phyloP scores from a whole-genome alignment of 2,113 vertebrate species.

The Peucedramus taeniatus region DNA sequence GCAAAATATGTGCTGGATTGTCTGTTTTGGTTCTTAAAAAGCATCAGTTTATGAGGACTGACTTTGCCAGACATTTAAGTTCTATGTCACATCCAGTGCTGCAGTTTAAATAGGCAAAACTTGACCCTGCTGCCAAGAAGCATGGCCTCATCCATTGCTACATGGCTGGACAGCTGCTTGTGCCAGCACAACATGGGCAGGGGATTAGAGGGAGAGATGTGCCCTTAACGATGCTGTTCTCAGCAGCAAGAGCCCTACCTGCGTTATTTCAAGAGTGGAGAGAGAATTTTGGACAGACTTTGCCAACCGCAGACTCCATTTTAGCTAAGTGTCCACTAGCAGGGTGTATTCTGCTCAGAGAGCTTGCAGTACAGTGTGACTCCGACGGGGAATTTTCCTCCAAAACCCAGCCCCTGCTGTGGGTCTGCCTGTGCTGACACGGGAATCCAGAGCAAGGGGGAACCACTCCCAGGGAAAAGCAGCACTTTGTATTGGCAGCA shows the following conservation, averaged over 20 bases:
- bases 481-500: background rate
- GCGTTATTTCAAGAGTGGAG: too few species aligned
- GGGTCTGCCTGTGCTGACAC: background rate
- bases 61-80: background rate
- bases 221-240: background rate
- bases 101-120: background rate
- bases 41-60: background rate
- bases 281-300: background rate
- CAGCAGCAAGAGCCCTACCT: background rate
- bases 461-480: background rate
- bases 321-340: fast-evolving
- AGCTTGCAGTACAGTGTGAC: background rate
- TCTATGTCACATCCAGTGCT: background rate
- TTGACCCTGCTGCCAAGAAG: background rate
- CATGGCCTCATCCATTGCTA: background rate
- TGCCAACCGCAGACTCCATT: background rate
- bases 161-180: background rate
- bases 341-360: fast-evolving
- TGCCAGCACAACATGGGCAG: background rate
- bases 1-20: background rate
- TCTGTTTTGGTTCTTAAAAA: background rate
- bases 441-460: background rate
- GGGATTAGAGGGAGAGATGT: too few species aligned
- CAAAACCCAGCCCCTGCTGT: background rate
- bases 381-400: background rate